Evolutionary conservation across 2,888 invertebrate species (phyloP), one percentile per base, ranked within the genome.

Genomic region (Aproaerema taeniolella): DNA sequence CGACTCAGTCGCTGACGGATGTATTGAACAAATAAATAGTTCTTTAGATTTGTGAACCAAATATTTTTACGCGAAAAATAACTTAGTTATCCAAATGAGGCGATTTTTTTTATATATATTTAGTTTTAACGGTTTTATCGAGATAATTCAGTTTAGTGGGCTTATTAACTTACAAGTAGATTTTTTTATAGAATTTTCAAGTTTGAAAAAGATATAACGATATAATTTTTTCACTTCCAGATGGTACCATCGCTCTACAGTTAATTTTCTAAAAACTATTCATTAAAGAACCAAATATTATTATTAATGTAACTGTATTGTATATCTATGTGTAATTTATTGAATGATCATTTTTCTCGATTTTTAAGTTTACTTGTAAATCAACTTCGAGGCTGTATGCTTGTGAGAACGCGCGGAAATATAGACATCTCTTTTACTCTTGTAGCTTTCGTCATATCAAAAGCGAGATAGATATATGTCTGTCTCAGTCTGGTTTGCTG

Each of bases 231-330:
- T 48, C 51, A 42, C 58, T 69, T 64, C 45, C 69, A 75, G 74
- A 68, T 65, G 58, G 63, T 57, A 46, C 56, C 72, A 62, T 68
- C 68, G 68, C 78, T 65, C 68, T 67, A 64, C 58, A 61, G 55
- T 63, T 62, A 67, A 65, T 53, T 61, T 58, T 50, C 61, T 58
- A 49, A 50, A 49, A 63, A 61, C 46, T 55, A 69, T 67, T 67
- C 58, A 64, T 67, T 75, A 75, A 79, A 76, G 79, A 82, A 86
- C 86, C 85, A 85, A 86, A 86, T 85, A 83, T 76, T 82, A 83
- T 73, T 69, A 77, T 71, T 75, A 71, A 67, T 71, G 61, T 77
- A 74, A n/a, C n/a, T n/a, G n/a, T n/a, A n/a, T n/a, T n/a, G n/a
- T n/a, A n/a, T n/a, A 20, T 75, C 67, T 74, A 70, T 71, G 57